Evolutionary conservation across 2,888 invertebrate genomes (phyloP), one percentile per base, ranked within the genome.

Genomic region (Cryptocheilus praepositus): DNA sequence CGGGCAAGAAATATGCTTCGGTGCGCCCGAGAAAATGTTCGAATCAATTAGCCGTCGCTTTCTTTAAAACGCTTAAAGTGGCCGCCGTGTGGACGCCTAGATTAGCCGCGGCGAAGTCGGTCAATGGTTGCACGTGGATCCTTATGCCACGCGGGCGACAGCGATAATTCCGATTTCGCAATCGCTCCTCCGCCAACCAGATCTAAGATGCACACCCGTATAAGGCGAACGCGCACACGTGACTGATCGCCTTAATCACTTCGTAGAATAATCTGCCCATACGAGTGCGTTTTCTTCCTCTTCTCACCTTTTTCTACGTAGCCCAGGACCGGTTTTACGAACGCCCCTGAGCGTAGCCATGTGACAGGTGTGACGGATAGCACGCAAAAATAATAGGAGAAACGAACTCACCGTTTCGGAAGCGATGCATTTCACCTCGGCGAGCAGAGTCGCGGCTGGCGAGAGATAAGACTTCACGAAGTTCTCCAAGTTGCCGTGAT

Each of bases 381-480:
- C 8, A 19, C 21, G 46, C 15, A 19, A 36, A 8, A 7, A 18
- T 56, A 52, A 43, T 19, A 44, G 21, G 61, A 28, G 21, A 21
- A 19, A 58, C 11, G 11, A 19, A 83, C 85, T 86, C 68, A 87
- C 87, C 80, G 79, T 85, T 80, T 86, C 83, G 61, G 81, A 79
- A 58, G 85, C 82, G 55, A 74, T 72, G 43, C 72, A 79, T 88
- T 92, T 92, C 76, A 93, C 89, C 80, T 89, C 87, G 71, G 89
- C 89, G 66, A 92, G 90, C 68, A 93, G 90, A 78, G 89, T 88
- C 18, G 92, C 89, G 55, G 92, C 93, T 73, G 93, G 92, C 65
- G 90, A 89, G 82, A 93, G 91, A 88, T 93, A 94, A 71, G 91
- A 91, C 73, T 89, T 89, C 84, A 93, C 92, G 86, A 94, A 94